phyloP scores from a whole-genome alignment of 2,113 vertebrate genomes.

The Lepus europaeus region DNA sequence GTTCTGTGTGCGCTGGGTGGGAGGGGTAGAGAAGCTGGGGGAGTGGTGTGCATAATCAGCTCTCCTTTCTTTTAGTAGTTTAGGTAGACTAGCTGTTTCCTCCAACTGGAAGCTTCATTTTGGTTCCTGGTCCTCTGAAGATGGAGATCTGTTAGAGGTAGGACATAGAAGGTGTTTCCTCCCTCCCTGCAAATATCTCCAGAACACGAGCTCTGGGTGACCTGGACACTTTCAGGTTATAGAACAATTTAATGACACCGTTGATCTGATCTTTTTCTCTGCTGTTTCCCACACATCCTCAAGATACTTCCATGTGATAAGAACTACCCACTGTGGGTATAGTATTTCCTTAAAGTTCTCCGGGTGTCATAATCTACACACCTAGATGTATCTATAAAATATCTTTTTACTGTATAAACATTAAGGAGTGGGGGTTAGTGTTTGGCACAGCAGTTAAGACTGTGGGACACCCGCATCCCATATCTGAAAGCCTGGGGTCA shows the following conservation, averaged over 20 bases:
- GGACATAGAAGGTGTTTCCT: neutral
- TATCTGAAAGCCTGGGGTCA: no score
- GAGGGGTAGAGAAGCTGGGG: neutral
- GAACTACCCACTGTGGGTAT: neutral
- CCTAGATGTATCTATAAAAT: neutral
- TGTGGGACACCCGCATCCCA: no score
- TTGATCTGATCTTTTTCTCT: neutral
- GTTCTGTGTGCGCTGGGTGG: neutral
- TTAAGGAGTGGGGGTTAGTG: no score
- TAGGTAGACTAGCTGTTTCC: neutral
- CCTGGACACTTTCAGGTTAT: neutral
- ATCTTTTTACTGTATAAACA: neutral
- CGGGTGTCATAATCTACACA: neutral
- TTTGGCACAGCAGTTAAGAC: no score
- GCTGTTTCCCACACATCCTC: neutral
- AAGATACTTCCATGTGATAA: neutral
- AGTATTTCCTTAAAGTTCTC: neutral
- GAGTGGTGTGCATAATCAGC: neutral
- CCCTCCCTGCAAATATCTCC: slow-evolving; percentile 20
- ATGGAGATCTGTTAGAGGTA: neutral
- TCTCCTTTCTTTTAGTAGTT: neutral
- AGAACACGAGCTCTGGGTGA: neutral
- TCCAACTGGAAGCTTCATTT: neutral
- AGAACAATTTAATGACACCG: neutral
- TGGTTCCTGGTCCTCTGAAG: slow-evolving; percentile 14